These are phyloP conservation scores for Laothoe populi DNA, from an alignment of 2,888 invertebrate genomes.

Conservation along the genomic window DNA sequence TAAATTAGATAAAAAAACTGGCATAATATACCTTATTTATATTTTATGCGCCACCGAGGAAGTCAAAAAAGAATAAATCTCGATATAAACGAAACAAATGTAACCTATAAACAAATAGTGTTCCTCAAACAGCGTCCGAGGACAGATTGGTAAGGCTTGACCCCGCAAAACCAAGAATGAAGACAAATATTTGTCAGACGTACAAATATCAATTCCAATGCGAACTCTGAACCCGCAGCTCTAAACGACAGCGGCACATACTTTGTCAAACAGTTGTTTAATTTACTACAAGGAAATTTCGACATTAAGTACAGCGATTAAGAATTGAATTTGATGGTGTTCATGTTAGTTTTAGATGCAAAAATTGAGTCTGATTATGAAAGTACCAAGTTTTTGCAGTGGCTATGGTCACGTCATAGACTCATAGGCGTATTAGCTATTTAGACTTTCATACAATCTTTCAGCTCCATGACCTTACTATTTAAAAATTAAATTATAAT, in stretches of 20 bases:
- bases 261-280: conserved; percentile 18
- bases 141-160: conserved; percentile 20
- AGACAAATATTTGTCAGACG: conserved; percentile 21
- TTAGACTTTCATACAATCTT: too few relatives aligned
- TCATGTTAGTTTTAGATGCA: too few relatives aligned
- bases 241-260: conserved; percentile 23
- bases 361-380: too few relatives aligned
- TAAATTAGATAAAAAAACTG: too few relatives aligned
- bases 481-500: too few relatives aligned
- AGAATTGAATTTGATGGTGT: too few relatives aligned
- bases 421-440: too few relatives aligned
- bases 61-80: neutral
- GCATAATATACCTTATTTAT: too few relatives aligned
- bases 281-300: conserved; percentile 29
- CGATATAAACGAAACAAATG: neutral
- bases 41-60: too few relatives aligned
- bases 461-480: too few relatives aligned
- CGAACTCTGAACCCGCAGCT: conserved; percentile 14
- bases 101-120: neutral
- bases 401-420: too few relatives aligned
- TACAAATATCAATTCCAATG: conserved; percentile 23
- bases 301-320: conserved; percentile 25
- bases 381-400: too few relatives aligned
- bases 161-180: conserved; percentile 21
- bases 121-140: conserved; percentile 4